These are phyloP conservation scores for Clamator glandarius DNA, from an alignment of 2,797 vertebrate genomes.

Conservation along the genomic window DNA sequence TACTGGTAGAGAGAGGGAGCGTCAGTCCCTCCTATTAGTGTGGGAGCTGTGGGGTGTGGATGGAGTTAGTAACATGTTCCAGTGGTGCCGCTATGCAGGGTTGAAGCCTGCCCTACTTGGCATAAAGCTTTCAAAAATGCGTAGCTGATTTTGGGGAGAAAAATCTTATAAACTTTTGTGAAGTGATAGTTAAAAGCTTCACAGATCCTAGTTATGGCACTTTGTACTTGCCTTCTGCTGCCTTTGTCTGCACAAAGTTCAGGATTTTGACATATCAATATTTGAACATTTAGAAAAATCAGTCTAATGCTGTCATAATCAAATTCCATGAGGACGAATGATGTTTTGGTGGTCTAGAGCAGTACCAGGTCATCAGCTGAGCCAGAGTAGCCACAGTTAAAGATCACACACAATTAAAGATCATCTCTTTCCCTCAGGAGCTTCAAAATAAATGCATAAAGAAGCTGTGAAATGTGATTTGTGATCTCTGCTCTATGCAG, in stretches of 20 bases:
- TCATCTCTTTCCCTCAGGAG: not conserved
- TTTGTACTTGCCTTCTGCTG: not conserved
- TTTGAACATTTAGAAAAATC: not conserved
- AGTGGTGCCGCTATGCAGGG: rapidly evolving
- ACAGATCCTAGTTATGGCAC: not conserved
- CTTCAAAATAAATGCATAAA: not conserved
- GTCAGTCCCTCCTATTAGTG: not conserved
- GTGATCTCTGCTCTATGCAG: not conserved
- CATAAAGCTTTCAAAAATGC: not conserved
- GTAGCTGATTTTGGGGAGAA: not conserved
- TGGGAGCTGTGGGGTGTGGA: not conserved
- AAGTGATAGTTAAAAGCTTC: not conserved
- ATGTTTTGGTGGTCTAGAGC: not conserved
- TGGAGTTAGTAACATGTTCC: not conserved
- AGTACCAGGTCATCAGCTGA: not conserved
- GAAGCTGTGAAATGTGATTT: not conserved
- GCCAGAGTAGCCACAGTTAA: not conserved
- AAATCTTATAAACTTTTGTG: not conserved
- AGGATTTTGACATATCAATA: not conserved
- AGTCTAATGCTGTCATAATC: not conserved
- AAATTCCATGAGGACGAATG: not conserved
- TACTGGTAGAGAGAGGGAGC: not conserved
- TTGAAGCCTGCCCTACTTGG: not conserved
- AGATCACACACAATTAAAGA: not conserved
- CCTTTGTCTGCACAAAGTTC: not conserved